Evolutionary conservation across 2,888 invertebrate genomes (phyloP).

Genomic region (Parnassius mnemosyne): DNA sequence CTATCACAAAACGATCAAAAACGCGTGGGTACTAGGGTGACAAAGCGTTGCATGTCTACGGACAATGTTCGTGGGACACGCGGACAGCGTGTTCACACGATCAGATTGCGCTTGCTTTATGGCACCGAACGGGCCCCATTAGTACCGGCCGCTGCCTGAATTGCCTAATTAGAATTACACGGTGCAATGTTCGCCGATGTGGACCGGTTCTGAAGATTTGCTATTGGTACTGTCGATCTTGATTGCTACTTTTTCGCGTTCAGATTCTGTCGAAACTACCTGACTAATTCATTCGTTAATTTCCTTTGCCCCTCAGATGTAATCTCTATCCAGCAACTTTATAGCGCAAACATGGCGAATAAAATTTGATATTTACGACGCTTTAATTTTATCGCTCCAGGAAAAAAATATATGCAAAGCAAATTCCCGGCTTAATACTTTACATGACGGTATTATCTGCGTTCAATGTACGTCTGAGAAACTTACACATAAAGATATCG

Average conservation of each 20-base stretch:
- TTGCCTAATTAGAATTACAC: slow-evolving; percentile 78
- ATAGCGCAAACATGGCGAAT: slow-evolving; percentile 31
- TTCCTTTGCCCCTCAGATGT: slow-evolving; percentile 1
- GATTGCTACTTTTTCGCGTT: slow-evolving; percentile 25
- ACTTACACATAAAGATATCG: slow-evolving; percentile 66
- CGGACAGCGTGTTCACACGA: slow-evolving; percentile 73
- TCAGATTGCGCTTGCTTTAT: slow-evolving; percentile 74
- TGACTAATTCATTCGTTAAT: background rate
- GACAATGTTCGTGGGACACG: slow-evolving; percentile 64
- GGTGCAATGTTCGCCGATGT: slow-evolving; percentile 39
- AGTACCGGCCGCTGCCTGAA: slow-evolving; percentile 63
- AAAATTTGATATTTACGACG: slow-evolving; percentile 39
- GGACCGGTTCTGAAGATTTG: slow-evolving; percentile 52
- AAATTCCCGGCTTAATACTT: slow-evolving; percentile 34
- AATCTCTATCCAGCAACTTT: slow-evolving; percentile 17
- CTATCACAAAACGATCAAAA: slow-evolving; percentile 22
- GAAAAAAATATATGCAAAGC: slow-evolving; percentile 32
- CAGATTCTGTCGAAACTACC: slow-evolving; percentile 8
- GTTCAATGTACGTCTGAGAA: slow-evolving; percentile 62
- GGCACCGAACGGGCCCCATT: slow-evolving; percentile 66
- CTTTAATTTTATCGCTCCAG: slow-evolving; percentile 38
- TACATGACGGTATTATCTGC: slow-evolving; percentile 41
- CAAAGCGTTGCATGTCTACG: slow-evolving; percentile 73
- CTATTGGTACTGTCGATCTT: slow-evolving; percentile 29
- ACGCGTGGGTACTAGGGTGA: slow-evolving; percentile 67